Base-by-base conservation (phyloP, 2,888 invertebrate genomes). In the Lumbricus terrestris region DNA sequence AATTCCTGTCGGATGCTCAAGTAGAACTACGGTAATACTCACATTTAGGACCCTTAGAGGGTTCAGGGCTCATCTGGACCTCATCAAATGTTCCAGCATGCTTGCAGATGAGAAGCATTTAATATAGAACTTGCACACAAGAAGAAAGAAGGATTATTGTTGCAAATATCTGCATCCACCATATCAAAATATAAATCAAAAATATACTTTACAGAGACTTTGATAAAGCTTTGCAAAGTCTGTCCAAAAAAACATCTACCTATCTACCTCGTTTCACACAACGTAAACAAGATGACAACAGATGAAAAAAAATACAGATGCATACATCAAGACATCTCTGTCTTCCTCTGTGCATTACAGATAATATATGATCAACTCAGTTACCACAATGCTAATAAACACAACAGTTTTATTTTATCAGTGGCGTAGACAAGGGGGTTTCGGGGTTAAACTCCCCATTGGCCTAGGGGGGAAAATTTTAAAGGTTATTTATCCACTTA, bases 151-250 rank as follows among this genome's bases (percentile, higher is more conserved):
- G n/a, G 69, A 69, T n/a, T 69, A 69, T 69, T 69, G 69, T 69
- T 69, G 69, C 69, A 11, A 69, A 69, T n/a, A 69, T n/a, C n/a
- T 29, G 29, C n/a, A n/a, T 69, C 11, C 8, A n/a, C 29, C 69
- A 69, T 69, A 69, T 69, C 69, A 69, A 69, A 69, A 69, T 69
- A 69, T 29, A 69, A 69, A 69, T 69, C 69, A 69, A 69, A 69
- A 69, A 69, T 69, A 69, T 69, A 69, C n/a, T n/a, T 69, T 69
- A 69, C 69, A 69, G 69, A 69, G 69, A 69, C 69, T 69, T 69
- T 69, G 69, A 69, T 69, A 69, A 69, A 69, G n/a, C 11, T 69
- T 29, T 69, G n/a, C 69, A 69, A 69, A 69, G 69, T 13, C 69
- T n/a, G n/a, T 69, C 69, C 69, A 69, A 69, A 69, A n/a, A 69